phyloP scores from a whole-genome alignment of 2,113 vertebrate species.

The Aldabrachelys gigantea region DNA sequence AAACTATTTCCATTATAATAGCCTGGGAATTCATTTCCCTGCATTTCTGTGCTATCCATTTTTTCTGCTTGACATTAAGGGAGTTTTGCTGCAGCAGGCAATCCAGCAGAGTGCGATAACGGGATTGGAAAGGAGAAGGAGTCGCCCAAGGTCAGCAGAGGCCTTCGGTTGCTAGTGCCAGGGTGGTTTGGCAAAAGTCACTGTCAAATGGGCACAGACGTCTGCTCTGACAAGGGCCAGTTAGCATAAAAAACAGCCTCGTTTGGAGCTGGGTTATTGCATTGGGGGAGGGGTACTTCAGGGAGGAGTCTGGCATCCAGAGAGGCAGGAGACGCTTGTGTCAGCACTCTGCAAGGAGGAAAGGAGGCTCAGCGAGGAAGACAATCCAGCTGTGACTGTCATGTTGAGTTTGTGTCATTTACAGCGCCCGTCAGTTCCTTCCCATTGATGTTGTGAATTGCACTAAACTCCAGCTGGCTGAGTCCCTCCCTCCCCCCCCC shows the following conservation, averaged over 20 bases:
- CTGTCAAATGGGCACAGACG: not conserved
- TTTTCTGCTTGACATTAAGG: conserved; percentile 44
- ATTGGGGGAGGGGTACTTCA: not conserved
- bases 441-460: not conserved
- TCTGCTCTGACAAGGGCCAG: not conserved
- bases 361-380: conserved; percentile 2
- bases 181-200: not conserved
- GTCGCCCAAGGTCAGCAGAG: conserved; percentile 20
- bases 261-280: not conserved
- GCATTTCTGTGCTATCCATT: not conserved
- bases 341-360: not conserved
- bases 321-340: conserved; percentile 11
- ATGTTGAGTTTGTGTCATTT: conserved; percentile 53
- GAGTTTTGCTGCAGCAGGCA: conserved; percentile 43
- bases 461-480: not conserved
- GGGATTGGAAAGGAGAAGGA: conserved; percentile 20
- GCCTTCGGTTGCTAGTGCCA: not conserved
- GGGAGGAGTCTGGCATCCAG: not conserved
- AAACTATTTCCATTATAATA: conserved; percentile 32
- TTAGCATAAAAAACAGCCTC: not conserved
- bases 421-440: not conserved
- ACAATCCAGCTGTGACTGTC: conserved; percentile 48
- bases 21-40: conserved; percentile 43
- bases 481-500: conserved; percentile 12
- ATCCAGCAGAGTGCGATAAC: not conserved